phyloP scores from a whole-genome alignment of 2,113 vertebrate species.

The Chionis minor region DNA sequence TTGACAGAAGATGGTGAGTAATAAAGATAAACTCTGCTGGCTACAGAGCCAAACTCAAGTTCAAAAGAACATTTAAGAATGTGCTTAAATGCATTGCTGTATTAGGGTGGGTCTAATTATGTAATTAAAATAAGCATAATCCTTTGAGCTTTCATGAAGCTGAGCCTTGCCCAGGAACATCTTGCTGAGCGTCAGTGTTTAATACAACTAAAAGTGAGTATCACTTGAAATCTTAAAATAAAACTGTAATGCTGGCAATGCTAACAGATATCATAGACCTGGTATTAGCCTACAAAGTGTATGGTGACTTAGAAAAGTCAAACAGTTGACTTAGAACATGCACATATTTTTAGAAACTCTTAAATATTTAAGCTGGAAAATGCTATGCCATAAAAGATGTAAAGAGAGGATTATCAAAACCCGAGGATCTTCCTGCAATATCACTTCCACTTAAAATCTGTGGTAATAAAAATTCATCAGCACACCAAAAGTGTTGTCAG shows the following conservation, averaged over 20 bases:
- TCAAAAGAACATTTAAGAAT: slow-evolving; percentile 12
- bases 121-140: slow-evolving; percentile 24
- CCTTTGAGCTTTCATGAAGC: slow-evolving; percentile 6
- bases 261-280: background rate
- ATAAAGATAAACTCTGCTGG: slow-evolving; percentile 22
- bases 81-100: slow-evolving; percentile 10
- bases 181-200: background rate
- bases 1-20: slow-evolving; percentile 3
- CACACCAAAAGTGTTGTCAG: background rate
- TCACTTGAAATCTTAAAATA: background rate
- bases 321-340: background rate
- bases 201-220: background rate
- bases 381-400: background rate
- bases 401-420: background rate
- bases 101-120: slow-evolving; percentile 37
- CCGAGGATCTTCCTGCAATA: background rate
- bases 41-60: background rate
- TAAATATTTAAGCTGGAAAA: slow-evolving; percentile 23
- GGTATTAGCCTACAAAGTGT: background rate
- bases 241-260: background rate
- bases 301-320: background rate
- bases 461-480: background rate
- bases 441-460: background rate
- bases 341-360: background rate
- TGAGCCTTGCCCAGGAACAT: background rate